Base-by-base conservation (phyloP, 2,888 invertebrate genomes). In the Formica aserva region DNA sequence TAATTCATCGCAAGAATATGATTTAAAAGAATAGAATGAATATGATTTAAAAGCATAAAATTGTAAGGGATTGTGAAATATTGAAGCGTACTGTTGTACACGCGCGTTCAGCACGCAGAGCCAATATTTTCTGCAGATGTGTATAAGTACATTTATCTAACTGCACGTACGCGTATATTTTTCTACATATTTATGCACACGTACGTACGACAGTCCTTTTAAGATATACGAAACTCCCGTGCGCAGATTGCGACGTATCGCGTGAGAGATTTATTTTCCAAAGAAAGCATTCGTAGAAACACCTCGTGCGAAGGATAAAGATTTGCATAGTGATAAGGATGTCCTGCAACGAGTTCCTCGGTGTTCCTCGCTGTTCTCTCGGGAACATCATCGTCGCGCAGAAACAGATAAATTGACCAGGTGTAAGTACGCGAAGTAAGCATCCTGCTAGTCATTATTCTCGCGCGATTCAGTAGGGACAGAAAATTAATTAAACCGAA, bases 121-220 rank as follows among this genome's bases (percentile, higher is more conserved):
- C 15, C 32, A 55, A 74, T 62, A 74, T 75, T 63, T 75, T 62
- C 63, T 4, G 15, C 32, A 13, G 9, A 29, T 32, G 29, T 22
- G 29, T 45, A 62, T 74, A 62, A 26, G 45, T 45, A 75, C 32
- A 75, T 74, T 75, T 75, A 76, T 76, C 22, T 76, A 65, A 48
- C 32, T 63, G 32, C 63, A 41, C 5, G 18, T 29, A 6, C 1
- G 22, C 22, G 32, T 32, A 6, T 45, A 63, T 45, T 32, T 48
- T 18, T 11, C 62, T 48, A 32, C 8, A n/a, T 45, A 65, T 45
- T 41, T 75, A 45, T 15, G 0, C 74, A 45, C 11, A 41, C 13
- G 45, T 29, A 75, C 8, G 8, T n/a, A n/a, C 18, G 35, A 62
- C 29, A 22, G 45, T 76, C 35, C 75, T 74, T n/a, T 45, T 13